These are phyloP conservation scores for Trachelus troglodyta DNA, from an alignment of 2,888 invertebrate genomes.

Conservation along the genomic window DNA sequence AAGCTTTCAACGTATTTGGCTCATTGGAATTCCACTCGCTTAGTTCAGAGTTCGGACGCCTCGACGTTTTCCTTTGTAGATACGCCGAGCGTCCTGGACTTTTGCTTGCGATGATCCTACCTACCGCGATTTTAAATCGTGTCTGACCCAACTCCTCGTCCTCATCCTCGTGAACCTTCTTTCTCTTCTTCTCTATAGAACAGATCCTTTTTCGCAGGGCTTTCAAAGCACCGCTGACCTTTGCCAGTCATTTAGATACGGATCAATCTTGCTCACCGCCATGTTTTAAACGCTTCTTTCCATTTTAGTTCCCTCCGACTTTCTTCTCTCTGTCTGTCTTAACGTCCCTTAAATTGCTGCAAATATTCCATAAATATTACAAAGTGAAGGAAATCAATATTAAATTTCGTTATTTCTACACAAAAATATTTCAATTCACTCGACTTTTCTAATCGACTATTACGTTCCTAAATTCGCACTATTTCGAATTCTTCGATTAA, in stretches of 20 bases:
- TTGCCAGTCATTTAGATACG: constrained; percentile 23
- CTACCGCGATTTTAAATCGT: constrained; percentile 15
- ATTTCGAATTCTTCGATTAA: constrained; percentile 15
- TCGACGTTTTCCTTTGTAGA: not conserved
- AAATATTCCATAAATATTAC: not conserved
- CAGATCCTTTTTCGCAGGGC: constrained; percentile 19
- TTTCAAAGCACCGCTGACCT: constrained; percentile 22
- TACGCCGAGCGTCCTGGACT: constrained; percentile 8
- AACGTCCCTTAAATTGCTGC: not conserved
- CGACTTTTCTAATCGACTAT: not conserved
- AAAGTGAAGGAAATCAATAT: not conserved
- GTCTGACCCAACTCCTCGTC: constrained; percentile 4
- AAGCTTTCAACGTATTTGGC: constrained; percentile 1
- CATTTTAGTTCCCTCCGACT: not conserved
- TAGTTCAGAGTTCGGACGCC: not conserved
- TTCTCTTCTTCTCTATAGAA: not conserved
- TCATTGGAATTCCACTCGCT: constrained; percentile 18
- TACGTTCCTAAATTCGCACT: not conserved
- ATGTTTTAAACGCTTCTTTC: not conserved
- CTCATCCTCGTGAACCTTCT: constrained; percentile 3
- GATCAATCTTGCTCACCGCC: constrained; percentile 8
- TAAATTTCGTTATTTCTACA: not conserved
- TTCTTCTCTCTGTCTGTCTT: not conserved
- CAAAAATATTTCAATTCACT: not conserved
- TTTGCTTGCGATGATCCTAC: constrained; percentile 12